Percentiles rank a stretch among this genome's conserved stretches.
phyloP scores from a whole-genome alignment of 2,888 invertebrate genomes.

The Trissolcus brochymenae region DNA sequence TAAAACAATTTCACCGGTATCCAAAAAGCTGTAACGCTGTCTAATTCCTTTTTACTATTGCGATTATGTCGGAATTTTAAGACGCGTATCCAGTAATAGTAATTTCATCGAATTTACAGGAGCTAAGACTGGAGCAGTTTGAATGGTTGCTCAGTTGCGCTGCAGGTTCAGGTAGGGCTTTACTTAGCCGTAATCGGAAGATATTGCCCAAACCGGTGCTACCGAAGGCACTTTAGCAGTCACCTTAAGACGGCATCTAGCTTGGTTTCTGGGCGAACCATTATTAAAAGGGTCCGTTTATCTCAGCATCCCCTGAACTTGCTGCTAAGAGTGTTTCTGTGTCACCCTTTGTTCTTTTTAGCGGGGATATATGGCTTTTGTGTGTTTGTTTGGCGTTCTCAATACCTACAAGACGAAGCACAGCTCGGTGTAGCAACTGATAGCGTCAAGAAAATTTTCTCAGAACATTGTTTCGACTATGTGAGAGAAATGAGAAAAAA shows the following conservation, averaged over 20 bases:
- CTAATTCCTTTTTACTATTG: conserved; percentile 62
- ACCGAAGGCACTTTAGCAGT: conserved; percentile 75
- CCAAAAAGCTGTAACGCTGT: conserved; percentile 12
- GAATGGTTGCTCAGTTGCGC: conserved; percentile 63
- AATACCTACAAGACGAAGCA: conserved; percentile 57
- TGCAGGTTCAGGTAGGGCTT: conserved; percentile 70
- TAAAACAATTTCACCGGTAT: conserved; percentile 30
- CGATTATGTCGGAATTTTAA: conserved; percentile 64
- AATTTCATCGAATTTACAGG: conserved; percentile 65
- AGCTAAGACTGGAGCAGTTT: conserved; percentile 46
- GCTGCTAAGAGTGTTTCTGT: conserved; percentile 74
- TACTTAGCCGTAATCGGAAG: conserved; percentile 76
- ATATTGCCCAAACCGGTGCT: conserved; percentile 74
- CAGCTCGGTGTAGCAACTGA: conserved; percentile 56
- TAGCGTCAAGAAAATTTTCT: conserved; percentile 66
- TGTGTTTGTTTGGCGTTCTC: conserved; percentile 62
- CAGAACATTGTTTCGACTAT: conserved; percentile 16
- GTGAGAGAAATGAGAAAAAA: conserved; percentile 48
- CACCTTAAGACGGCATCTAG: conserved; percentile 73
- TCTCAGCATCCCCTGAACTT: conserved; percentile 56
- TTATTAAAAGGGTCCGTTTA: conserved; percentile 75
- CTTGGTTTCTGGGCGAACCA: conserved; percentile 69
- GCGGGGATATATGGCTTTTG: conserved; percentile 68
- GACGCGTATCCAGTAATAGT: conserved; percentile 58
- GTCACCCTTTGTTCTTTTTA: conserved; percentile 76